Conservation (phyloP, 1,140 invertebrate genomes). For the Drosophila punjabiensis region DNA sequence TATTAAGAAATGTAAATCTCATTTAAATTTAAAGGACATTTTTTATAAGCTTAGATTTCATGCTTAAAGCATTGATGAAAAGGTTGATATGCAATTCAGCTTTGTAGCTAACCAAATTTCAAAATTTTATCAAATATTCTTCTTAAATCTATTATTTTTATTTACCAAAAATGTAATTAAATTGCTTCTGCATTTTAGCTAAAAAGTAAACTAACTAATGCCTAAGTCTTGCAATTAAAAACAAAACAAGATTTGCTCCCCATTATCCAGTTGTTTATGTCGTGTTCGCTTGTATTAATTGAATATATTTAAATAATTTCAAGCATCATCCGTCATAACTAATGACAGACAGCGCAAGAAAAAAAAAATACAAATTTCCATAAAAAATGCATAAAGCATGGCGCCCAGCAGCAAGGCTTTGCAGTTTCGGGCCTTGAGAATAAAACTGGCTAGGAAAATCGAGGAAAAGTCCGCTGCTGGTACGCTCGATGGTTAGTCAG, state of each 20-base stretch:
- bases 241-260: not conserved
- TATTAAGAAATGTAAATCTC: too few species aligned
- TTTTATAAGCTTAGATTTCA: too few species aligned
- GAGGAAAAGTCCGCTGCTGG: slow-evolving; percentile 17
- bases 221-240: too few species aligned
- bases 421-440: slow-evolving; percentile 25
- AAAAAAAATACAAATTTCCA: slow-evolving; percentile 80
- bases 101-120: too few species aligned
- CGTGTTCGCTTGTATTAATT: slow-evolving; percentile 72
- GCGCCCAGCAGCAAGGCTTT: slow-evolving; percentile 54
- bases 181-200: too few species aligned
- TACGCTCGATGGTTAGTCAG: slow-evolving; percentile 61
- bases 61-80: too few species aligned
- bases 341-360: slow-evolving; percentile 57
- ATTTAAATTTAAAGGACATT: not conserved
- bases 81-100: too few species aligned
- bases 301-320: slow-evolving; percentile 82
- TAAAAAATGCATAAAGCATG: slow-evolving; percentile 80
- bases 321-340: slow-evolving; percentile 75
- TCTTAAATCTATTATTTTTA: too few species aligned
- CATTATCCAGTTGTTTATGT: slow-evolving; percentile 50
- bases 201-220: too few species aligned
- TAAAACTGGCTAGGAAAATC: slow-evolving; percentile 27
- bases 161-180: too few species aligned
- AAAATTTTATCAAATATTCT: too few species aligned